Evolutionary conservation across 2,888 invertebrate genomes (phyloP).

Genomic region (Dioctria rufipes): DNA sequence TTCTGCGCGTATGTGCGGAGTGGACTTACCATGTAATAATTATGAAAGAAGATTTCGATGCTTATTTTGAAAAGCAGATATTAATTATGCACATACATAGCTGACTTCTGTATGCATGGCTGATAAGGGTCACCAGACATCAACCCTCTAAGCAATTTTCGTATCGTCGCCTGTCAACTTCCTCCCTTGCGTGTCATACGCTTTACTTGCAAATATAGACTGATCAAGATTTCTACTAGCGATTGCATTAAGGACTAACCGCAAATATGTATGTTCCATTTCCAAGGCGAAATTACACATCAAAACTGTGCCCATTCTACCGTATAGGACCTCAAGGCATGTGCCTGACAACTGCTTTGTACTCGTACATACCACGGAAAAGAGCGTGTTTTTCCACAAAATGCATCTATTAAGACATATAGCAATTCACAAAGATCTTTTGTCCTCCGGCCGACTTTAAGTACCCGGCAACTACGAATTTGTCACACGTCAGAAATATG

Average conservation of each 20-base stretch:
- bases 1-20: neutral
- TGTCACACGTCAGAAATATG: constrained; percentile 45
- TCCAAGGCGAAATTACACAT: constrained; percentile 18
- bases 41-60: neutral
- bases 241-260: constrained; percentile 46
- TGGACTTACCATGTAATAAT: neutral
- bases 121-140: constrained; percentile 2
- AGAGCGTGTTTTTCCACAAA: neutral
- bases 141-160: constrained; percentile 1
- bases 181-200: constrained; percentile 28
- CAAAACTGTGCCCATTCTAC: neutral
- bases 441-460: constrained; percentile 24
- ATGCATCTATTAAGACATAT: constrained; percentile 32
- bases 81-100: constrained; percentile 22
- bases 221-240: constrained; percentile 31
- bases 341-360: constrained; percentile 30
- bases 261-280: constrained; percentile 27
- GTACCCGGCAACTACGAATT: constrained; percentile 42
- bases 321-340: constrained; percentile 16
- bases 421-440: neutral
- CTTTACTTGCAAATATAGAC: neutral
- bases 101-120: neutral
- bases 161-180: constrained; percentile 21
- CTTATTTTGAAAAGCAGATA: constrained; percentile 11
- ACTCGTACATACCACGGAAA: neutral